Evolutionary conservation across 2,113 vertebrate species (phyloP), one percentile per base, ranked within the genome.

Genomic region (Atlantisia rogersi): DNA sequence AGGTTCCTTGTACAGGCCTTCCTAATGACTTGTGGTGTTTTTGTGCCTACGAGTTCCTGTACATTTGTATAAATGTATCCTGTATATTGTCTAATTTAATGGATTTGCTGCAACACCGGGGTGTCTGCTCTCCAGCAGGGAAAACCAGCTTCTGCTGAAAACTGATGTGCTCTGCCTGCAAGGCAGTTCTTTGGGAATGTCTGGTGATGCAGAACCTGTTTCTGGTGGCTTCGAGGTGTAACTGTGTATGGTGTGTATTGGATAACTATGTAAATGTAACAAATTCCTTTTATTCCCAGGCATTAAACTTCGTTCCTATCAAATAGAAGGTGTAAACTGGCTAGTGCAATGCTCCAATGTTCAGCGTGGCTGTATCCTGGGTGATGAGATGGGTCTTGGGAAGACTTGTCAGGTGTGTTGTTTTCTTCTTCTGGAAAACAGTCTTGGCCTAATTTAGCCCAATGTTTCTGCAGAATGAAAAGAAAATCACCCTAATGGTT

Each of bases 371-470:
- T 99, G 99, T 88, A 99, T 99, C 78, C 96, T 99, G 53, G 99
- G 98, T 9, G 99, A 99, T 67, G 99, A 99, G 96, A 99, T 99
- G 99, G 99, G 99, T 71, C 97, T 99, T 84, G 99, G 99, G 3
- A 99, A 99, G 97, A 99, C 99, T 80, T 99, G 99, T 74, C 99
- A 99, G 98, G 99, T 99, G 42, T 31, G 94, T 85, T 14, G 2
- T 71, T 14, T 1, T 65, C 18, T 24, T 55, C 63, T 70, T 60
- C n/a, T 81, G 50, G 50, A 81, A 83, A 81, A 68, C 42, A 0
- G 64, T 60, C 4, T 84, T 71, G 77, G 13, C 28, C 16, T 70
- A 39, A 50, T 80, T 37, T 89, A 71, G 17, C 46, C 9, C 20
- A n/a, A 1, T 73, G 5, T 65, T 90, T 67, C 24, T 63, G 9